Evolutionary conservation across 2,888 invertebrate species (phyloP), one percentile per base, ranked within the genome.

Genomic region (Strigamia crassipes): DNA sequence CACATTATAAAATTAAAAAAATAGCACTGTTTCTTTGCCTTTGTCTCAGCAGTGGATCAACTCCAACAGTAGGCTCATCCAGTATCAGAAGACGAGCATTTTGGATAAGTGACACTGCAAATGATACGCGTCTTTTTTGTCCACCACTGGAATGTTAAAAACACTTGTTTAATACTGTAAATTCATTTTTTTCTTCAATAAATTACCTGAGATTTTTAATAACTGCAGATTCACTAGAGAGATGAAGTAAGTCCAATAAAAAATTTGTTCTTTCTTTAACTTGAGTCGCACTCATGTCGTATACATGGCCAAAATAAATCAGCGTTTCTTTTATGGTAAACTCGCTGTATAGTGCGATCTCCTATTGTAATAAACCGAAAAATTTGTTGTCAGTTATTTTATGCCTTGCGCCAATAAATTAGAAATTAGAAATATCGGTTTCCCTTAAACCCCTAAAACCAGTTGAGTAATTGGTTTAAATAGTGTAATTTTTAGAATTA

Each of bases 231-330:
- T 94, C 93, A 85, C 94, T 93, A 73, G 97, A 96, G 86, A 97
- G 89, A 88, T 96, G 95, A 78, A 97, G 91, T 88, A 97, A 96
- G 87, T 95, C 94, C 42, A 96, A 89, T 18, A 97, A 90, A 89
- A 97, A 96, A 86, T 93, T 92, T 84, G 95, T 92, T 85, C 96
- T 91, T 85, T 94, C 93, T 81, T 90, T 89, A 85, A 97, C 95
- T 89, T 95, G 94, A 34, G 90, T 88, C 46, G 93, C 93, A 87
- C 92, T 91, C 96, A 97, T 96, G 85, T 96, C 95, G 88, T 96
- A 96, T 86, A 97, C 95, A 92, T 96, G 94, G 66, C 97, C 97
- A 89, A 97, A 97, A 88, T 96, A 97, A 92, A 94, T 93, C 93
- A 97, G 94, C 0, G 97, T 97, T 88, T 97, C 97, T 84, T 93